A percentile compares a stretch with the other conserved stretches of the same genome.
Conservation (phyloP, 2,113 vertebrate genomes). For the Sterrhoptilus dennistouni region DNA sequence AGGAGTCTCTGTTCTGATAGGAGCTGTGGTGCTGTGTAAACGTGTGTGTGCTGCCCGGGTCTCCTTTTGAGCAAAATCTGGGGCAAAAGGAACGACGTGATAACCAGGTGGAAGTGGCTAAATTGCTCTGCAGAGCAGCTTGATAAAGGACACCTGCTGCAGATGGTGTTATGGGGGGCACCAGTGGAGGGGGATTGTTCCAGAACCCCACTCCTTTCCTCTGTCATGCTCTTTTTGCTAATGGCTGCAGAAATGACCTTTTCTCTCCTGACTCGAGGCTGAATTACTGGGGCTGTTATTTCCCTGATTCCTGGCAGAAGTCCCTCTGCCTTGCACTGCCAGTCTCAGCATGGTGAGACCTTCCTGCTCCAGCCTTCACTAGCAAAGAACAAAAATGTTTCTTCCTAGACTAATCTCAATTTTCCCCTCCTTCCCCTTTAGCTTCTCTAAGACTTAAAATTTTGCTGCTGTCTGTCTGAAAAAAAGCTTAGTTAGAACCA, state of each 20-base stretch:
- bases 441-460: not conserved
- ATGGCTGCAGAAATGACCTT: not conserved
- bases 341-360: not conserved
- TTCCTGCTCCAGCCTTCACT: not conserved
- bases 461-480: not conserved
- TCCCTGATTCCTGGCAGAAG: not conserved
- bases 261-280: not conserved
- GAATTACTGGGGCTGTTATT: not conserved
- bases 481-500: not conserved
- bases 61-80: not conserved
- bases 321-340: not conserved
- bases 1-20: fast-evolving
- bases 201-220: not conserved
- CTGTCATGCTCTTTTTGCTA: not conserved
- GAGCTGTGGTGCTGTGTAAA: not conserved
- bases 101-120: not conserved
- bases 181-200: not conserved
- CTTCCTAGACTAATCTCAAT: not conserved
- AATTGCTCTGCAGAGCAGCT: not conserved
- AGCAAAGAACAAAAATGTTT: not conserved
- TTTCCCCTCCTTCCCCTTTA: not conserved
- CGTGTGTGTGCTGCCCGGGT: not conserved
- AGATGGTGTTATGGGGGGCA: fast-evolving
- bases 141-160: not conserved
- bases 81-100: fast-evolving